Evolutionary conservation across 2,797 vertebrate genomes (phyloP).

Genomic region (Acanthurus leucopareius): DNA sequence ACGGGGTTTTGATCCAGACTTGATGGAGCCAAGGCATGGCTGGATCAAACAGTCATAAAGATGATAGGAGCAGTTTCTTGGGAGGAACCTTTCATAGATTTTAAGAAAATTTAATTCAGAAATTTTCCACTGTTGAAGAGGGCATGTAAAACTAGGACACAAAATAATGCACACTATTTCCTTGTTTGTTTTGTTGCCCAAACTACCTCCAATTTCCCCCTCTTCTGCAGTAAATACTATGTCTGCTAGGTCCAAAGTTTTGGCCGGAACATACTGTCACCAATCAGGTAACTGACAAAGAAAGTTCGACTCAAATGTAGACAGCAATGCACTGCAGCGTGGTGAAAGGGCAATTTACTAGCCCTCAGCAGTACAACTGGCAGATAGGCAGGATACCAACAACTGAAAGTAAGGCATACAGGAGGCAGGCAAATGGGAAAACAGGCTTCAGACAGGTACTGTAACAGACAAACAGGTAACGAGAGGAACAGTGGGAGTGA

Average conservation of each 20-base stretch:
- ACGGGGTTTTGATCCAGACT: slow-evolving; percentile 60
- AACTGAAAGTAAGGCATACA: slow-evolving; percentile 33
- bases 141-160: slow-evolving; percentile 18
- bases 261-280: slow-evolving; percentile 7
- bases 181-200: slow-evolving; percentile 28
- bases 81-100: slow-evolving; percentile 42
- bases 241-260: neutral
- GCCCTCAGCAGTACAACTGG: neutral
- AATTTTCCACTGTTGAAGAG: slow-evolving; percentile 20
- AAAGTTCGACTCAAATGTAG: slow-evolving; percentile 15
- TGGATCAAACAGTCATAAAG: slow-evolving; percentile 62
- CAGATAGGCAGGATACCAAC: slow-evolving; percentile 21
- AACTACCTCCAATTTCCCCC: neutral
- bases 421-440: slow-evolving; percentile 31
- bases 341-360: slow-evolving; percentile 15
- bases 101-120: slow-evolving; percentile 51
- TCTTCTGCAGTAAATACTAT: slow-evolving; percentile 1
- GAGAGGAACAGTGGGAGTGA: slow-evolving; percentile 38
- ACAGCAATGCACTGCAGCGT: neutral
- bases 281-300: slow-evolving; percentile 35
- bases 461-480: slow-evolving; percentile 36
- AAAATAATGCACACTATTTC: slow-evolving; percentile 27
- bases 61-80: slow-evolving; percentile 57
- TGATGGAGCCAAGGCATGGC: slow-evolving; percentile 48
- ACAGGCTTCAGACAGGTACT: slow-evolving; percentile 25